Evolutionary conservation across 2,113 vertebrate species (phyloP).

Genomic region (Eurypyga helias): DNA sequence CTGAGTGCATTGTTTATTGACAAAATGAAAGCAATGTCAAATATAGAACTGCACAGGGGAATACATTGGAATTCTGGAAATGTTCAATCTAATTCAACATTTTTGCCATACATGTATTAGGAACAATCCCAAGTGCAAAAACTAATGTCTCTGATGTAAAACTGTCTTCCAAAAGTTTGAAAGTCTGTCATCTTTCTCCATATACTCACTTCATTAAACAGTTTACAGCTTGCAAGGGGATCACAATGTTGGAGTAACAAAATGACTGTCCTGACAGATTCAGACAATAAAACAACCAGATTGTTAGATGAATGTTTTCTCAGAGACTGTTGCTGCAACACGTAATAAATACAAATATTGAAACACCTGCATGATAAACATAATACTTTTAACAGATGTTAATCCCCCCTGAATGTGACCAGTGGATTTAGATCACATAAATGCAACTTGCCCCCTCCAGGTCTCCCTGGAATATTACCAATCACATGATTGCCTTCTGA

Average conservation of each 20-base stretch:
- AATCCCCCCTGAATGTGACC: slow-evolving; percentile 70
- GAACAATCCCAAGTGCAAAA: slow-evolving; percentile 69
- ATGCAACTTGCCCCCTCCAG: slow-evolving; percentile 66
- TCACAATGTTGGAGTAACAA: slow-evolving; percentile 79
- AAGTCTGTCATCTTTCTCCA: slow-evolving; percentile 83
- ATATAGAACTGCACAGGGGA: slow-evolving; percentile 54
- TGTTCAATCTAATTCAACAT: slow-evolving; percentile 74
- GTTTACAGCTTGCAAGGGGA: slow-evolving; percentile 83
- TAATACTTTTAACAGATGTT: slow-evolving; percentile 86
- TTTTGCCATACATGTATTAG: slow-evolving; percentile 78
- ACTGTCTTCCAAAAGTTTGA: slow-evolving; percentile 74
- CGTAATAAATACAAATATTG: slow-evolving; percentile 85
- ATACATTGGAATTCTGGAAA: slow-evolving; percentile 76
- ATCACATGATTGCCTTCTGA: slow-evolving; percentile 53
- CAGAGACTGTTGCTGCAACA: slow-evolving; percentile 81
- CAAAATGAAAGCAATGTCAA: slow-evolving; percentile 74
- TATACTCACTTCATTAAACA: slow-evolving; percentile 84
- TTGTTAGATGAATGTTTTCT: slow-evolving; percentile 83
- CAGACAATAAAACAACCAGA: slow-evolving; percentile 85
- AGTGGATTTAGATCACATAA: slow-evolving; percentile 75
- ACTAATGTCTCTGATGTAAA: slow-evolving; percentile 77
- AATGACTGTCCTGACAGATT: slow-evolving; percentile 84
- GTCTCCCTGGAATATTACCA: slow-evolving; percentile 69
- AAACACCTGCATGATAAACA: slow-evolving; percentile 83
- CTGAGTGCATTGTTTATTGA: slow-evolving; percentile 70